Percentiles rank a stretch among this genome's conserved stretches.
These are phyloP conservation scores for Symphodus melops DNA, from an alignment of 2,113 vertebrate species.

Conservation along the genomic window DNA sequence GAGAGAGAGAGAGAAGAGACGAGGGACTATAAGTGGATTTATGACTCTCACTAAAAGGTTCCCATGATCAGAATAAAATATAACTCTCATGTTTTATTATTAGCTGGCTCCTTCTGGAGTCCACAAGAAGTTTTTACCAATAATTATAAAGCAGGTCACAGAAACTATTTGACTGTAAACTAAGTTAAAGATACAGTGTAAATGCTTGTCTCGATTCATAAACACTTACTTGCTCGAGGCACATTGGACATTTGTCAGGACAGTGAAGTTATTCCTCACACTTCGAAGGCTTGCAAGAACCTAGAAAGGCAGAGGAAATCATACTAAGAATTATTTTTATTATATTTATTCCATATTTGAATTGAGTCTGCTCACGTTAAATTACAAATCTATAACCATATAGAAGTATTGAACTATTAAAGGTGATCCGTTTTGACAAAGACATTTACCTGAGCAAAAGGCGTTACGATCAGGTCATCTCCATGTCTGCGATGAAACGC, in stretches of 20 bases:
- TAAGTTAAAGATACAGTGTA: no score
- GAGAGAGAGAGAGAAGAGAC: no score
- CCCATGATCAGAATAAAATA: background rate
- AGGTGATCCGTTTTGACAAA: background rate
- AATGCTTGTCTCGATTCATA: background rate
- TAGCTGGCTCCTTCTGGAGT: background rate
- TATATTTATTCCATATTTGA: background rate
- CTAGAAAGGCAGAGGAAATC: constrained; percentile 64
- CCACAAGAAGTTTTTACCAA: background rate
- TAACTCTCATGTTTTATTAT: background rate
- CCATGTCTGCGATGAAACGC: constrained; percentile 87
- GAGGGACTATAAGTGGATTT: background rate
- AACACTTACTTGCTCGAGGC: constrained; percentile 93
- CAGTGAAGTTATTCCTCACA: constrained; percentile 96
- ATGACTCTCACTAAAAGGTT: background rate
- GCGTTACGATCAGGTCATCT: constrained; percentile 98
- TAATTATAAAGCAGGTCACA: background rate
- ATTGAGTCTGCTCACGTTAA: no score
- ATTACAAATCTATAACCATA: no score
- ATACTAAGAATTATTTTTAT: background rate
- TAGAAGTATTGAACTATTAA: no score
- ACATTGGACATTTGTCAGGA: constrained; percentile 95
- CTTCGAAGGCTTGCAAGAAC: constrained; percentile 96
- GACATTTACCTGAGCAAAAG: constrained; percentile 91
- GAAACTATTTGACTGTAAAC: background rate